These are phyloP conservation scores for Urocyon cinereoargenteus DNA, from an alignment of 2,797 vertebrate species.

Conservation along the genomic window DNA sequence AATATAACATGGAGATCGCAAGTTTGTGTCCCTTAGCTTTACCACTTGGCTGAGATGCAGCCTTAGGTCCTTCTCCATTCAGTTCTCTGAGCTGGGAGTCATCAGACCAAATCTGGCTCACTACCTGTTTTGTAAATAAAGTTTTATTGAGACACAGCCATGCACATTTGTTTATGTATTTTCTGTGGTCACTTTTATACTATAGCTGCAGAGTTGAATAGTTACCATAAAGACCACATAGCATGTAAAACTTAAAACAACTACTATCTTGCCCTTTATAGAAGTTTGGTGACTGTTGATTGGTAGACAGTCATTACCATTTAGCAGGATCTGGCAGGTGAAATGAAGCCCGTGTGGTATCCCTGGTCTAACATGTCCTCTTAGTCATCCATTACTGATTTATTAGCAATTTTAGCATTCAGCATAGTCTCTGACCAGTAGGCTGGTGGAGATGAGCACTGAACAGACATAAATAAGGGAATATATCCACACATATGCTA, in stretches of 20 bases:
- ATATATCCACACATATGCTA: background rate
- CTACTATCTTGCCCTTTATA: background rate
- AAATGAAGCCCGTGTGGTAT: background rate
- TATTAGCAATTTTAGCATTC: background rate
- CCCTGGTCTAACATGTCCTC: background rate
- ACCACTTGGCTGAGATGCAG: background rate
- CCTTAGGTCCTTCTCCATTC: background rate
- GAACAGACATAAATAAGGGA: background rate
- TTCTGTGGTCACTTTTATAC: background rate
- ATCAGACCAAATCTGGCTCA: background rate
- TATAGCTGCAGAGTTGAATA: background rate
- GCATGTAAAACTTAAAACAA: background rate
- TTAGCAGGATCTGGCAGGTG: background rate
- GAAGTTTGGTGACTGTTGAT: background rate
- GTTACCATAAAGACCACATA: background rate
- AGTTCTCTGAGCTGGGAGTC: background rate
- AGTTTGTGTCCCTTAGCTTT: background rate
- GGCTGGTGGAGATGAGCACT: background rate
- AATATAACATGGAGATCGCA: background rate
- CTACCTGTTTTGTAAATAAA: conserved; percentile 40
- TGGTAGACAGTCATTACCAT: background rate
- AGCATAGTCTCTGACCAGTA: background rate
- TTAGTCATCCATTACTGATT: background rate
- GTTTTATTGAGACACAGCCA: background rate
- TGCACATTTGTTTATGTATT: conserved; percentile 7